Evolutionary conservation across 2,797 vertebrate genomes (phyloP), one percentile per base, ranked within the genome.

Genomic region (Takifugu rubripes): DNA sequence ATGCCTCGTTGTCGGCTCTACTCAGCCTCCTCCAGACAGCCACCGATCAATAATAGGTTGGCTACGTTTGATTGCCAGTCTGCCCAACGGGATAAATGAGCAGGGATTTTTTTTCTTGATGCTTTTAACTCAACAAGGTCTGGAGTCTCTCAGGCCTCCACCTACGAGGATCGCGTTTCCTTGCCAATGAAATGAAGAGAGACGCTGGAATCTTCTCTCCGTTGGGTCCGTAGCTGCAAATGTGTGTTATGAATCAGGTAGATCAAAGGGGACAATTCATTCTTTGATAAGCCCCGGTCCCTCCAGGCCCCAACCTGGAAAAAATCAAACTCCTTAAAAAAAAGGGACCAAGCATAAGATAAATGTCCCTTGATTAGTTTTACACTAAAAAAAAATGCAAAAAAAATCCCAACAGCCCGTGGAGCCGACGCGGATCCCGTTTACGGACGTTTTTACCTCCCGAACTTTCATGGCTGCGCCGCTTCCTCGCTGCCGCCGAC

Each of bases 401-500:
- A 33, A 33, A 33, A 33, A 33, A 33, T 5, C 25, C 21, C 26
- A 21, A 36, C 47, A 31, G 11, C 77, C 72, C 59, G 68, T 64
- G 67, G 57, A 24, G 49, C 49, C n/a, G 73, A 52, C 27, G 67
- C 60, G 75, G 64, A 79, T 77, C 53, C 54, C 72, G 70, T 72
- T 68, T 69, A 67, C 36, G 36, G 70, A 50, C 17, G 67, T 70
- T 72, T 76, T 66, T 77, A 81, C 76, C 68, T 79, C 49, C 45
- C 66, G 69, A 76, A 65, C 51, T 58, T 58, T 64, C 70, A 69
- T 70, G 70, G 74, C 61, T 71, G 24, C 49, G 57, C 26, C 72
- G 72, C 52, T 69, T 69, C 68, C 53, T 68, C 59, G 44, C 64
- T 78, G 74, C 68, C 70, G 64, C 69, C 72, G 76, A 79, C 74